Evolutionary conservation across 2,113 vertebrate genomes (phyloP), one percentile per base, ranked within the genome.

Genomic region (Pagrus major): DNA sequence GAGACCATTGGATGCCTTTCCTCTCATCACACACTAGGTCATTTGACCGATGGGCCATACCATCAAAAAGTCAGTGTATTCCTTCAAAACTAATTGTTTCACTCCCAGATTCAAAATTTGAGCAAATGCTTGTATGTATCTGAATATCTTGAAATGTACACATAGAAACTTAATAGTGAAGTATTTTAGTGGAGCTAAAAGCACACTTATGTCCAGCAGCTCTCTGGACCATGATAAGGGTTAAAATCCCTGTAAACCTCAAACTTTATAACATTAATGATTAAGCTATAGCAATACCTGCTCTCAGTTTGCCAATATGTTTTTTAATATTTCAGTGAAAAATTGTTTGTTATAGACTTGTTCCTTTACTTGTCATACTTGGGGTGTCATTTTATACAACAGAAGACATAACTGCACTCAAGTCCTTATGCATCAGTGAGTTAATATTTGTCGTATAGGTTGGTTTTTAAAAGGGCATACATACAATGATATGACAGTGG

Each of bases 271-370:
- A 71, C 6, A 29, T 83, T 42, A 67, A 49, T 56, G 47, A 47
- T 82, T 2, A 74, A 78, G 68, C 20, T 58, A 63, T 14, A 85
- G 67, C 78, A 87, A 73, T 86, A 60, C 64, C 56, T 52, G 58
- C 61, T 74, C 23, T 71, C 60, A 42, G 39, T 71, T 76, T 81
- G 47, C 74, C 78, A 71, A 59, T 35, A 12, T 70, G 35, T 60
- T 77, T 44, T 66, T 72, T 14, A 39, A 55, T 59, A 49, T 71
- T 56, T 74, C 15, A 25, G 21, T 39, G 23, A 64, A 56, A 47
- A 46, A 20, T 14, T 21, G 44, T 61, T 81, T 58, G 33, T 83
- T 77, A 33, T 54, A 56, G 39, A 49, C 47, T 44, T 39, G 59
- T 83, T 78, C 47, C 67, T 78, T 78, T 65, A 46, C 64, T 71